A percentile compares a stretch with the other conserved stretches of the same genome.
phyloP scores from a whole-genome alignment of 2,888 invertebrate genomes.

The Sarcophaga rosellei region DNA sequence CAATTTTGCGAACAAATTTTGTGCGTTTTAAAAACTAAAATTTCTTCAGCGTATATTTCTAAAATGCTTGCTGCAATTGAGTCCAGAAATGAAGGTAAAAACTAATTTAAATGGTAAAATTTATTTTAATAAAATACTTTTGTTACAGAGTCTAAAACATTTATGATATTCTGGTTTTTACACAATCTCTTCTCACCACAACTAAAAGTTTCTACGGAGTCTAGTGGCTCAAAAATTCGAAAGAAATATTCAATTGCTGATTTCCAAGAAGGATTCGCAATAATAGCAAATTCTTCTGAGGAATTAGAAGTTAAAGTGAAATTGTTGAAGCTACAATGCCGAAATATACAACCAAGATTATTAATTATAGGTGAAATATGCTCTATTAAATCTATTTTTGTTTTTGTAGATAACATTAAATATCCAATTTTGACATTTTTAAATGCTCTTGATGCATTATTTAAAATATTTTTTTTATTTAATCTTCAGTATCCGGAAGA shows the following conservation, averaged over 20 bases:
- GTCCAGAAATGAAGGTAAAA: constrained; percentile 3
- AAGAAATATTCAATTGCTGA: background rate
- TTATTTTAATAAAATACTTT: background rate
- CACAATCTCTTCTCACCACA: background rate
- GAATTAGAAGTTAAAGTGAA: too few relatives aligned
- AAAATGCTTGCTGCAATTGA: background rate
- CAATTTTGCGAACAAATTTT: constrained; percentile 7
- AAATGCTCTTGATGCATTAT: background rate
- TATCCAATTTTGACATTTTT: too few relatives aligned
- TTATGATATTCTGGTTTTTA: too few relatives aligned
- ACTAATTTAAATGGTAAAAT: too few relatives aligned
- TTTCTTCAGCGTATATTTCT: background rate
- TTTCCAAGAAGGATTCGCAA: too few relatives aligned
- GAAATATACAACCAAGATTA: too few relatives aligned
- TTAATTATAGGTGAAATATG: too few relatives aligned
- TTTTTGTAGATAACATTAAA: too few relatives aligned
- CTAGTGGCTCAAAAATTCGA: background rate
- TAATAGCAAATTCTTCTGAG: background rate
- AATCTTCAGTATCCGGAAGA: constrained; percentile 14
- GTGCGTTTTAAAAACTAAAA: too few relatives aligned
- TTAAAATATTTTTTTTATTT: background rate
- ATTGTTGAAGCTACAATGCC: too few relatives aligned
- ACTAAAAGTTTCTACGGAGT: background rate
- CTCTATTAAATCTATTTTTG: too few relatives aligned
- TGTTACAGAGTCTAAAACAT: too few relatives aligned